Conservation (phyloP, 30 jellyfish, hydroid and myxozoan genomes). For the Hydra vulgaris region DNA sequence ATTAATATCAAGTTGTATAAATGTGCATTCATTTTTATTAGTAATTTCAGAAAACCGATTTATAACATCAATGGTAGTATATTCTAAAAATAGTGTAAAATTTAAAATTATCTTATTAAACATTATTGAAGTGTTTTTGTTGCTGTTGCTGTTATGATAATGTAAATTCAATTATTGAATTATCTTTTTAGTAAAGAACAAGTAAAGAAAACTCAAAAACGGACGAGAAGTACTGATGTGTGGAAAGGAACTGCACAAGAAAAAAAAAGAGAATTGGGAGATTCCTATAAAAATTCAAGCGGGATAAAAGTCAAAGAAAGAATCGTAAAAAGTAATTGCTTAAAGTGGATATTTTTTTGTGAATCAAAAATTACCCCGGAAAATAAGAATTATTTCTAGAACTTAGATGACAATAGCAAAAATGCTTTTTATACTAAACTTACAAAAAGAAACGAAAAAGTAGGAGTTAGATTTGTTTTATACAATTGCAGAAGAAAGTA, state of each 20-base stretch:
- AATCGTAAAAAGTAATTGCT: neutral
- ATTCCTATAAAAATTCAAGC: neutral
- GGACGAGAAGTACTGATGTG: neutral
- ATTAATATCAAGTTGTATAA: too few relatives aligned
- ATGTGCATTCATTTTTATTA: too few relatives aligned
- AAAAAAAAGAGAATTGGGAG: neutral
- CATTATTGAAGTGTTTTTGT: too few relatives aligned
- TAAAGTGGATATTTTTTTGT: neutral
- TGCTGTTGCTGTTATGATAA: too few relatives aligned
- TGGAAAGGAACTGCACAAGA: neutral
- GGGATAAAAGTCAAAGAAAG: neutral
- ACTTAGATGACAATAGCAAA: neutral
- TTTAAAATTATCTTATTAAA: too few relatives aligned
- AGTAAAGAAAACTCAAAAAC: neutral
- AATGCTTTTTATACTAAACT: too few relatives aligned
- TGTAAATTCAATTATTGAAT: neutral
- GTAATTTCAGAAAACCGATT: too few relatives aligned
- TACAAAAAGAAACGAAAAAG: too few relatives aligned
- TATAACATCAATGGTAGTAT: too few relatives aligned
- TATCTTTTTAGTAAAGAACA: neutral
- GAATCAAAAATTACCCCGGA: neutral
- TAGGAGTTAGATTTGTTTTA: neutral
- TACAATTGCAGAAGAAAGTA: neutral
- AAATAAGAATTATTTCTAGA: neutral
- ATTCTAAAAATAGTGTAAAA: too few relatives aligned